Percentiles rank a stretch among this genome's conserved stretches.
phyloP scores from a whole-genome alignment of 2,113 vertebrate species.

The Nymphicus hollandicus region DNA sequence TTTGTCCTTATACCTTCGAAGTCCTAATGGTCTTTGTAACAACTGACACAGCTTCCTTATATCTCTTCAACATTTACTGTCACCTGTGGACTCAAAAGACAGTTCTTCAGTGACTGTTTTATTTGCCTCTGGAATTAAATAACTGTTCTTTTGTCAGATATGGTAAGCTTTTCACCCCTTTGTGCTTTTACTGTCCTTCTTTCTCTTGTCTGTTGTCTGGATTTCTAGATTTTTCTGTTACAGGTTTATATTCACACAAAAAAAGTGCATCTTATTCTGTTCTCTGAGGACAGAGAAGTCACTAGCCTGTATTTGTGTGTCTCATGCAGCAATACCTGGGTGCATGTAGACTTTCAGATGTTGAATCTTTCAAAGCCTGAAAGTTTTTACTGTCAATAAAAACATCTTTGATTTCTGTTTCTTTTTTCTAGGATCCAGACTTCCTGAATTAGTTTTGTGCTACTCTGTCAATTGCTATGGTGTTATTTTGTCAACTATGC shows the following conservation, averaged over 20 bases:
- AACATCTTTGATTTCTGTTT: background rate
- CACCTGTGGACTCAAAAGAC: background rate
- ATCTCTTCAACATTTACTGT: background rate
- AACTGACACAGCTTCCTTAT: background rate
- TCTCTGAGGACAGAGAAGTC: background rate
- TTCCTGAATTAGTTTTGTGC: background rate
- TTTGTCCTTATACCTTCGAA: background rate
- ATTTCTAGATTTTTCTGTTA: background rate
- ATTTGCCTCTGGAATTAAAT: background rate
- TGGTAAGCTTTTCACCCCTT: background rate
- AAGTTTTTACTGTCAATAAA: background rate
- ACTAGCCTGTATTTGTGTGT: background rate
- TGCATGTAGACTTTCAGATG: background rate
- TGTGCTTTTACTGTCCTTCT: background rate
- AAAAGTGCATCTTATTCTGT: background rate
- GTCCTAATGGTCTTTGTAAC: background rate
- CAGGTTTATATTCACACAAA: background rate
- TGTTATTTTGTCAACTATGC: background rate
- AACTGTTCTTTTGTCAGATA: background rate
- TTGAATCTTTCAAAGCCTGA: background rate
- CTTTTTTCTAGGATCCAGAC: background rate
- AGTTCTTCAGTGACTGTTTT: background rate
- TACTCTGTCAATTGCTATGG: background rate
- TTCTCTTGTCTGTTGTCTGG: background rate
- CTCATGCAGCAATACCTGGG: background rate